Evolutionary conservation across 2,888 invertebrate genomes (phyloP), one percentile per base, ranked within the genome.

Genomic region (Clanis bilineata): DNA sequence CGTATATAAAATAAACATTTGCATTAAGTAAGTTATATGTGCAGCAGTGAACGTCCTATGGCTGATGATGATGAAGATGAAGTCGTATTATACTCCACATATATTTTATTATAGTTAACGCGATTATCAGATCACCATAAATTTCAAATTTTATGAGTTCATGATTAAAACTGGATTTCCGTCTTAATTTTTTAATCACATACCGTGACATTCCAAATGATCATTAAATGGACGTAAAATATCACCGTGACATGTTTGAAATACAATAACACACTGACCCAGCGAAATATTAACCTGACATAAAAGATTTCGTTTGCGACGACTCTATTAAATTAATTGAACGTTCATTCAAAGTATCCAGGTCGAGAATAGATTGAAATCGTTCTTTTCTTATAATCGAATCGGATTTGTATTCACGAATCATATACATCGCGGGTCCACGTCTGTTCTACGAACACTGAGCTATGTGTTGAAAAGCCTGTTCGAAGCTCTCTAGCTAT

Each of bases 381-480:
- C 51, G 9, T 18, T 51, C 10, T 28, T 51, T 67, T 65, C 63
- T 59, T 55, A 64, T 60, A 64, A 63, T 63, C 62, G 61, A 61
- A 32, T 51, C 32, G 15, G 10, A 63, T 70, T 69, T 63, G 68
- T 70, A 73, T 72, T 71, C 72, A 68, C 58, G 63, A 62, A 59
- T 59, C 65, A 67, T 64, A 51, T 60, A 62, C 43, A 54, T 55
- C 59, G 62, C n/a, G 54, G 60, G 61, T 56, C 63, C 68, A 65
- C 64, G 67, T 69, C 63, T 58, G 63, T 71, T 70, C 71, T 65
- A 67, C 65, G 72, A 73, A 72, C 63, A 60, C 58, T 63, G 65
- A 28, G 60, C 62, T 58, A 61, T 62, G 28, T 39, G 38, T 32
- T 55, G 57, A 60, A 62, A 65, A 32, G 32, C 64, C 61, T 59